A percentile compares a stretch with the other conserved stretches of the same genome.
Evolutionary conservation across 2,888 invertebrate genomes (phyloP).

Genomic region (Heliconius ismenius): DNA sequence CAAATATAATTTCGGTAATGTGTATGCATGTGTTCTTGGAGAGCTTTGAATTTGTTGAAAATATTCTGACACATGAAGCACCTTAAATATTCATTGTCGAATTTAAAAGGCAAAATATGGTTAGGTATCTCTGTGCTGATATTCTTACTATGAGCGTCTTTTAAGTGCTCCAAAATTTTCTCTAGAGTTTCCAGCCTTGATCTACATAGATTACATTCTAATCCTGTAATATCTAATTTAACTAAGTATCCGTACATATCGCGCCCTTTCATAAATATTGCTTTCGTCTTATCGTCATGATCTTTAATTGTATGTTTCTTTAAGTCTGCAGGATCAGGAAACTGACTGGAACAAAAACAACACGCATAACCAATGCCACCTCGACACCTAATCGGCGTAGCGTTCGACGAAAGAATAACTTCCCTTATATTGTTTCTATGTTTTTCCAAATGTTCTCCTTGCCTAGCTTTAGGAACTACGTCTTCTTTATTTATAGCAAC

Average conservation of each 20-base stretch:
- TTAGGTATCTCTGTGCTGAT: conserved; percentile 57
- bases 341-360: conserved; percentile 55
- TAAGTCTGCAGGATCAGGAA: conserved; percentile 51
- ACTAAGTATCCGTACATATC: conserved; percentile 53
- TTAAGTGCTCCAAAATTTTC: conserved; percentile 54
- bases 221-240: conserved; percentile 61
- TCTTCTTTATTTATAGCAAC: conserved; percentile 31
- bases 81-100: conserved; percentile 50
- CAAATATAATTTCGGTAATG: conserved; percentile 62
- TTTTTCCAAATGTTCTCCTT: conserved; percentile 48
- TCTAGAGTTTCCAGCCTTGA: conserved; percentile 51
- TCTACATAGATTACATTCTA: conserved; percentile 58
- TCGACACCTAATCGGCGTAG: conserved; percentile 55
- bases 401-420: conserved; percentile 55
- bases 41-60: conserved; percentile 55
- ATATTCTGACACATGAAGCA: conserved; percentile 56
- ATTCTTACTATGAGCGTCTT: conserved; percentile 49
- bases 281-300: conserved; percentile 48
- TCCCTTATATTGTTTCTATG: conserved; percentile 51
- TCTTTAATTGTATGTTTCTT: conserved; percentile 53
- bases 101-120: conserved; percentile 62
- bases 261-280: conserved; percentile 51
- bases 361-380: conserved; percentile 55
- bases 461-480: conserved; percentile 38
- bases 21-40: conserved; percentile 59